phyloP scores from a whole-genome alignment of 1,140 invertebrate genomes.

The Heliconius congener region DNA sequence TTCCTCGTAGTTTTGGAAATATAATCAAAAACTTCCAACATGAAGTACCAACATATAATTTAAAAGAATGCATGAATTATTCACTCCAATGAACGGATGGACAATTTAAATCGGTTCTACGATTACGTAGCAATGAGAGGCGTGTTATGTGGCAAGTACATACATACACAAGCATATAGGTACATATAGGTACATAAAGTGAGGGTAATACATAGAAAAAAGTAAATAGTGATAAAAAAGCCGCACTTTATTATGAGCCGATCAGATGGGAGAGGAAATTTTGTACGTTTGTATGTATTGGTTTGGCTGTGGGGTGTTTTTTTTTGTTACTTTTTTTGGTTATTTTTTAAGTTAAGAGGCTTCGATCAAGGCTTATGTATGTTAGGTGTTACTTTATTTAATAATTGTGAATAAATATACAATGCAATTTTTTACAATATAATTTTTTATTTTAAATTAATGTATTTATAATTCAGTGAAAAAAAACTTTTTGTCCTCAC shows the following conservation, averaged over 20 bases:
- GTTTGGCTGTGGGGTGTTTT: conserved; percentile 58
- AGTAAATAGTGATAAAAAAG: conserved; percentile 79
- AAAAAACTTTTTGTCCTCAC: too few species aligned
- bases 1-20: not conserved
- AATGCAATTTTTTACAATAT: too few species aligned
- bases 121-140: conserved; percentile 49
- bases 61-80: conserved; percentile 2
- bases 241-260: conserved; percentile 79
- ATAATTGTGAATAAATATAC: too few species aligned
- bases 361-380: not conserved
- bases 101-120: conserved; percentile 32
- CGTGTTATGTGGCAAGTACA: conserved; percentile 41
- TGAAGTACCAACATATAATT: not conserved
- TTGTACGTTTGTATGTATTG: conserved; percentile 55
- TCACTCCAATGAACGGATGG: conserved; percentile 23
- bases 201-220: conserved; percentile 73
- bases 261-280: conserved; percentile 64
- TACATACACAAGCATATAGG: not conserved
- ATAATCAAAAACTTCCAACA: not conserved
- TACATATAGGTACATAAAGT: conserved; percentile 39
- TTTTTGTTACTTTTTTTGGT: conserved; percentile 18
- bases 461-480: too few species aligned
- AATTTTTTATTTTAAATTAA: too few species aligned
- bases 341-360: not conserved
- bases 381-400: too few species aligned